Percentiles rank a stretch among this genome's conserved stretches.
phyloP scores from a whole-genome alignment of 1,140 invertebrate genomes.

The Heliconius hewitsoni region DNA sequence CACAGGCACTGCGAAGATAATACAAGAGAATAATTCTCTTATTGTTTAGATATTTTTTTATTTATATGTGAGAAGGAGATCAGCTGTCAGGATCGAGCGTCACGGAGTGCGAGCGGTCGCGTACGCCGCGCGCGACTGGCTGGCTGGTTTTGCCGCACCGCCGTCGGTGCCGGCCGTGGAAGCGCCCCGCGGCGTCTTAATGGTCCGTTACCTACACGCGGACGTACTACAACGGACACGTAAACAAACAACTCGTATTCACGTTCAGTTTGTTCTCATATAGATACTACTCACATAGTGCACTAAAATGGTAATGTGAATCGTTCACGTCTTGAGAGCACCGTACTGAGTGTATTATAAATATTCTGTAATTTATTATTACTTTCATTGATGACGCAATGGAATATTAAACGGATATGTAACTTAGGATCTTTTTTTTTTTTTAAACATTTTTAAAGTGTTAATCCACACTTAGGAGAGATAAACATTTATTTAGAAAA shows the following conservation, averaged over 20 bases:
- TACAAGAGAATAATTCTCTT: not conserved
- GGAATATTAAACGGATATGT: not conserved
- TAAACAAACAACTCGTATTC: slow-evolving; percentile 72
- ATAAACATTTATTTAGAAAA: no score
- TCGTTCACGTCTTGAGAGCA: not conserved
- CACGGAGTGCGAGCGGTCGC: slow-evolving; percentile 50
- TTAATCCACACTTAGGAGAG: no score
- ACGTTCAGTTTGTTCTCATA: slow-evolving; percentile 31
- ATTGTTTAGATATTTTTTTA: not conserved
- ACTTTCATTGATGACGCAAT: slow-evolving; percentile 7
- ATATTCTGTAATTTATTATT: not conserved
- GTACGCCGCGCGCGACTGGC: slow-evolving; percentile 70
- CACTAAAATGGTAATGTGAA: slow-evolving; percentile 33
- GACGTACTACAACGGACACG: slow-evolving; percentile 66
- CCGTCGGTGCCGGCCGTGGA: slow-evolving; percentile 34
- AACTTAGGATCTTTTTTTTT: not conserved
- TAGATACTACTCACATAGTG: slow-evolving; percentile 9
- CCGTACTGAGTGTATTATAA: not conserved
- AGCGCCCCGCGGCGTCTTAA: slow-evolving; percentile 57
- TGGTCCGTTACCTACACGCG: slow-evolving; percentile 68
- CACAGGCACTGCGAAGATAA: not conserved
- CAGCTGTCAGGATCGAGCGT: slow-evolving; percentile 54
- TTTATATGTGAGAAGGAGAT: slow-evolving; percentile 40
- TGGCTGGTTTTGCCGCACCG: slow-evolving; percentile 39
- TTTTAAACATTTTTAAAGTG: no score